Evolutionary conservation across 37 sponge, comb jelly and placozoan species (phyloP).

Genomic region (Haliclona indistincta): DNA sequence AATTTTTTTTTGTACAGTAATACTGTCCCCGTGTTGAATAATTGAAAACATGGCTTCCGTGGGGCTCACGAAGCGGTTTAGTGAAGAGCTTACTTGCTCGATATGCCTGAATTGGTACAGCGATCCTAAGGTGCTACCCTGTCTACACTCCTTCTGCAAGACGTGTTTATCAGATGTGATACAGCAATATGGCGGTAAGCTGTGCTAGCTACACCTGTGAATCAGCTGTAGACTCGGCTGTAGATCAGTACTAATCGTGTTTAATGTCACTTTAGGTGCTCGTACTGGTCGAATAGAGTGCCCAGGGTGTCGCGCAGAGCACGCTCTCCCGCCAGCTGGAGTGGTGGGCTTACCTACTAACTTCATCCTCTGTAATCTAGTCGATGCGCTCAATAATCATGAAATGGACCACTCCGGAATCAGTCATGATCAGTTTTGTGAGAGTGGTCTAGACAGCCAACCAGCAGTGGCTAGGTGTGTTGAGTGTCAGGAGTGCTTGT

Average conservation of each 20-base stretch:
- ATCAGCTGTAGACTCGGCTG: too few species aligned
- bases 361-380: background rate
- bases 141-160: constrained; percentile 21
- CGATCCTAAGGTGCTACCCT: constrained; percentile 10
- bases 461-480: background rate
- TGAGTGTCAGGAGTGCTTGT: background rate
- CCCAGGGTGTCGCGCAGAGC: constrained; percentile 1
- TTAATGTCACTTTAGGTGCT: background rate
- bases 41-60: background rate
- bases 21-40: too few species aligned
- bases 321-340: background rate
- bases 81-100: constrained; percentile 8
- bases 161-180: too few species aligned
- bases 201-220: too few species aligned
- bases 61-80: background rate
- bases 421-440: too few species aligned
- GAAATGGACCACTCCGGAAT: too few species aligned
- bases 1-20: too few species aligned
- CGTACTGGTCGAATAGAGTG: background rate
- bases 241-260: background rate
- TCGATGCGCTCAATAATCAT: background rate
- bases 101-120: background rate
- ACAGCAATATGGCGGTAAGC: too few species aligned
- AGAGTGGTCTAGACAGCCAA: constrained; percentile 5
- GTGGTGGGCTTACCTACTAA: constrained; percentile 1